Evolutionary conservation across 1,140 invertebrate species (phyloP).

Genomic region (Leptinotarsa texana): DNA sequence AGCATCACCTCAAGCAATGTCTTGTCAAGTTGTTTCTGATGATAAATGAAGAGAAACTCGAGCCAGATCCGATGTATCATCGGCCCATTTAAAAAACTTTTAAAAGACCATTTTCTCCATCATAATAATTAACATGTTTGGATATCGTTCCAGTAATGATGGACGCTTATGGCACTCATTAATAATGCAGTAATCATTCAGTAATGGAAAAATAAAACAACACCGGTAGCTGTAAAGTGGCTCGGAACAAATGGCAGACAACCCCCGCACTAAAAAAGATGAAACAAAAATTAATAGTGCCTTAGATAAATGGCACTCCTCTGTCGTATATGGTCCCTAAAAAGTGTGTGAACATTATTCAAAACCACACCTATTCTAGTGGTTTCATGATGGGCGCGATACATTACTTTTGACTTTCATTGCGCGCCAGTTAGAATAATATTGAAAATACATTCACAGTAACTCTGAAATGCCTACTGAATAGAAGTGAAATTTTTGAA

Average conservation of each 20-base stretch:
- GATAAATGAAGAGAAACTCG: constrained; percentile 3
- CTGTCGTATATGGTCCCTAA: constrained; percentile 45
- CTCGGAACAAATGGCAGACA: constrained; percentile 38
- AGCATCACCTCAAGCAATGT: too few relatives aligned
- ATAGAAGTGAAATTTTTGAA: too few relatives aligned
- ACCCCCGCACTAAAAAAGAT: constrained; percentile 41
- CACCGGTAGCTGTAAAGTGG: constrained; percentile 33
- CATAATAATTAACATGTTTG: constrained; percentile 46
- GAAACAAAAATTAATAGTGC: constrained; percentile 51
- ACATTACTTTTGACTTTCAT: neutral
- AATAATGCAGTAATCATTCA: constrained; percentile 45
- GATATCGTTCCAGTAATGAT: constrained; percentile 42
- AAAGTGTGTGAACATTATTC: constrained; percentile 53
- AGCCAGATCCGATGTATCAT: constrained; percentile 15
- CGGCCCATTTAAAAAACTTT: constrained; percentile 17
- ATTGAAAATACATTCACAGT: too few relatives aligned
- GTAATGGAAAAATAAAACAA: constrained; percentile 42
- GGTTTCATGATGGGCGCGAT: constrained; percentile 42
- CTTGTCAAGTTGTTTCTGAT: neutral
- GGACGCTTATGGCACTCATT: constrained; percentile 42
- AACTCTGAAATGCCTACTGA: too few relatives aligned
- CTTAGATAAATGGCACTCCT: constrained; percentile 51
- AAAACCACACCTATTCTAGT: constrained; percentile 51
- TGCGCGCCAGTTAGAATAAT: too few relatives aligned
- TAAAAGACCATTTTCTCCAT: constrained; percentile 34